Percentiles rank a stretch among this genome's conserved stretches.
Conservation (phyloP, 2,888 invertebrate species). For the Hemistola chrysoprasaria region DNA sequence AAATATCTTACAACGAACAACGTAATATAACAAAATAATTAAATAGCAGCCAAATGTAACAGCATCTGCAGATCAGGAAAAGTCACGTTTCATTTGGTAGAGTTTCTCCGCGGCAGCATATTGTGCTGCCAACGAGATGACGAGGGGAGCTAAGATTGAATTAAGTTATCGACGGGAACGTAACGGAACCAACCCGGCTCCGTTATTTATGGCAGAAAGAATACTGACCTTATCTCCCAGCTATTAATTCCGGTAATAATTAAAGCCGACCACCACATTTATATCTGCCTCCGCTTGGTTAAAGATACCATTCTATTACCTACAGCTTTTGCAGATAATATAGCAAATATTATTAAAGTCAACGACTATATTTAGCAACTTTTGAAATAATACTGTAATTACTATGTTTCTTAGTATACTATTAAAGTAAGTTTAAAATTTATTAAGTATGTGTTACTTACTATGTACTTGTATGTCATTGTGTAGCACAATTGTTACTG, state of each 20-base stretch:
- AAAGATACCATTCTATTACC: constrained; percentile 16
- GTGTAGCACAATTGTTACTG: too few species aligned
- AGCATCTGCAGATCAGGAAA: constrained; percentile 35
- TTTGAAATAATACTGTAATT: too few species aligned
- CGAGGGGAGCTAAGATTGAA: constrained; percentile 73
- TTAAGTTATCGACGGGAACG: constrained; percentile 68
- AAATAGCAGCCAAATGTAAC: constrained; percentile 16
- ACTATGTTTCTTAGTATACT: too few species aligned
- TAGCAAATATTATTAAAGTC: neutral
- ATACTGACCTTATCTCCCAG: constrained; percentile 65
- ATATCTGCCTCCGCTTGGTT: constrained; percentile 40
- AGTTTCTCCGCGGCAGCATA: constrained; percentile 55
- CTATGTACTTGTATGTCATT: too few species aligned
- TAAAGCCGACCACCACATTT: constrained; percentile 63
- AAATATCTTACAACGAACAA: constrained; percentile 10
- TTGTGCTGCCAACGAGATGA: constrained; percentile 51
- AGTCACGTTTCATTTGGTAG: constrained; percentile 55
- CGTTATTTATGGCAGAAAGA: constrained; percentile 66
- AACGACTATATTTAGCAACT: neutral
- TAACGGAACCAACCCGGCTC: constrained; percentile 46
- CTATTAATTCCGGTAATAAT: constrained; percentile 74
- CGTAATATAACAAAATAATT: constrained; percentile 24
- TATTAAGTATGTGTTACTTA: too few species aligned
- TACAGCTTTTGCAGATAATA: constrained; percentile 6
- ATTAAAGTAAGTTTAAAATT: too few species aligned